Percentiles rank a stretch among this genome's conserved stretches.
phyloP scores from a whole-genome alignment of 2,888 invertebrate species.

The Troilus luridus region DNA sequence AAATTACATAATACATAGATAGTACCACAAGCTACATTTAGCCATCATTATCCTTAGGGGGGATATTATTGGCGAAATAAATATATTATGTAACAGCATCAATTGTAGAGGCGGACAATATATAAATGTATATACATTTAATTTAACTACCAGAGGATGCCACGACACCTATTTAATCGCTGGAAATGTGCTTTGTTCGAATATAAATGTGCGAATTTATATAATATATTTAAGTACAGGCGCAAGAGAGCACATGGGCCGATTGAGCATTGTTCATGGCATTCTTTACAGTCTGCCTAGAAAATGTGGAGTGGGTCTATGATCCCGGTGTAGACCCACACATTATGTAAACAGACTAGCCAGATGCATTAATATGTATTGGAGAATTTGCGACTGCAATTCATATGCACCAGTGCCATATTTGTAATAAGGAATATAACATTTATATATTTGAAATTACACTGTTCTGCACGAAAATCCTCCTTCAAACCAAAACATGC shows the following conservation, averaged over 20 bases:
- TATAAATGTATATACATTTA: not conserved
- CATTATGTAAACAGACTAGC: constrained; percentile 9
- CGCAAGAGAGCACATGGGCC: not conserved
- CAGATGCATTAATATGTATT: constrained; percentile 9
- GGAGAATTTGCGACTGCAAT: not conserved
- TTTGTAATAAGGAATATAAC: not conserved
- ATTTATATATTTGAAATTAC: not conserved
- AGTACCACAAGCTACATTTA: not conserved
- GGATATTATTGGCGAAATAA: not conserved
- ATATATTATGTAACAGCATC: not conserved
- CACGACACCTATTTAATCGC: not conserved
- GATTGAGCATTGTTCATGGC: not conserved
- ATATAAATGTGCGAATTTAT: not conserved
- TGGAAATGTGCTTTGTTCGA: constrained; percentile 4
- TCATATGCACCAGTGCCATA: not conserved
- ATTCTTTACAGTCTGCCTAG: not conserved
- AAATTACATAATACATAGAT: not conserved
- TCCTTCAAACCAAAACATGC: too few relatives aligned
- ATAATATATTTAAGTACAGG: not conserved
- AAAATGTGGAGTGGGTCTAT: not conserved
- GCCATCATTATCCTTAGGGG: not conserved
- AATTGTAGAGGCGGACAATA: not conserved
- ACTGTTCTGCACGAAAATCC: too few relatives aligned
- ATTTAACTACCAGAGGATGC: too few relatives aligned
- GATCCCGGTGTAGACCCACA: not conserved